Evolutionary conservation across 2,888 invertebrate species (phyloP), one percentile per base, ranked within the genome.

Genomic region (Scaptomyza cyrtandrae): DNA sequence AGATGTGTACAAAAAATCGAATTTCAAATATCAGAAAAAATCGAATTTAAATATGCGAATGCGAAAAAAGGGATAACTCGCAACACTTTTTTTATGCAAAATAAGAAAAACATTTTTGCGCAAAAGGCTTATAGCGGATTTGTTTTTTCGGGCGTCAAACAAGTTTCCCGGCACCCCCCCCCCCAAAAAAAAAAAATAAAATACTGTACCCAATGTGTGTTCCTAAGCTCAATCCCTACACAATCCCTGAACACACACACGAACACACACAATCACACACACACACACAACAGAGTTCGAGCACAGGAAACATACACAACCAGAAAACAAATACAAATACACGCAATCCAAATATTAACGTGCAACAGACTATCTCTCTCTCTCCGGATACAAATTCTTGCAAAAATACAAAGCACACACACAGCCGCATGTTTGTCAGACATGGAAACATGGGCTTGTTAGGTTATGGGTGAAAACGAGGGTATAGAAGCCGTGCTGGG

Each of bases 271-370:
- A 13, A 13, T 6, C 35, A 35, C 11, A 35, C 14, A 6, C 14
- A 11, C 19, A 19, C 27, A 41, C 31, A 35, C 13, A 13, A 13
- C 14, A 6, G 11, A 11, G 4, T 48, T 33, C 52, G 49, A 10
- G 60, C 29, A 44, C 76, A 62, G 76, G 61, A 71, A 75, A 3
- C 11, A 13, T 2, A 35, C 11, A 78, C 75, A 72, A 65, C 80
- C 78, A 62, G 67, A 65, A 87, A 81, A 81, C 82, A 86, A 86
- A 82, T 68, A 84, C 82, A 78, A 87, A 75, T 68, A 75, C 85
- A 82, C 85, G 64, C 87, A 86, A 82, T 75, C 67, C 85, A 82
- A 82, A 82, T 82, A 85, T 75, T 82, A 84, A 78, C 81, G 75
- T 69, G 67, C 60, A 70, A 69, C 58, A 70, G 59, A 54, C 71